Percentiles rank a stretch among this genome's conserved stretches.
Conservation (phyloP, 2,113 vertebrate species). For the Meles meles region DNA sequence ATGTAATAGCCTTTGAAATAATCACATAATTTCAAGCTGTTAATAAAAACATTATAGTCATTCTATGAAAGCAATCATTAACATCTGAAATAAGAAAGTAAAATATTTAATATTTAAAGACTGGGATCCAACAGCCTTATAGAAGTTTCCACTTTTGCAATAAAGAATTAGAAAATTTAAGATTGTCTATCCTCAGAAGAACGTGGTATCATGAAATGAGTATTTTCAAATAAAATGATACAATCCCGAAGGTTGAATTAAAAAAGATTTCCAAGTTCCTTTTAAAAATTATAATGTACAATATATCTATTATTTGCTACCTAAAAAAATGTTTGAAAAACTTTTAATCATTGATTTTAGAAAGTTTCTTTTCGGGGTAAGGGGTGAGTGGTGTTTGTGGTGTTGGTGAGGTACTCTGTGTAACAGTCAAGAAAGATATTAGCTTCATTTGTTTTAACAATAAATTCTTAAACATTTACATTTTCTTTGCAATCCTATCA, state of each 20-base stretch:
- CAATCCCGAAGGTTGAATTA: neutral
- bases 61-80: slow-evolving; percentile 20
- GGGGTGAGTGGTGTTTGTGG: neutral
- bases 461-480: neutral
- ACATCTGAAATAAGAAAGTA: neutral
- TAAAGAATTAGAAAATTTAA: neutral
- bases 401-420: neutral
- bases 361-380: neutral
- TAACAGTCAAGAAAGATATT: neutral
- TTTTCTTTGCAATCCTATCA: neutral
- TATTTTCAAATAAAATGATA: neutral
- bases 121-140: neutral
- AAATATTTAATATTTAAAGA: slow-evolving; percentile 8
- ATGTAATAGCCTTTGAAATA: slow-evolving; percentile 36
- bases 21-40: slow-evolving; percentile 28
- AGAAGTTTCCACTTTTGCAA: neutral
- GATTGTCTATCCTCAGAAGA: neutral
- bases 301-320: neutral
- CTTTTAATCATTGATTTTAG: neutral
- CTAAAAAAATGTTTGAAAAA: neutral
- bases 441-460: neutral
- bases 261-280: neutral
- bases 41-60: slow-evolving; percentile 27
- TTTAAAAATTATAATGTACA: neutral
- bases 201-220: neutral